A percentile compares a stretch with the other conserved stretches of the same genome.
These are phyloP conservation scores for Diacarnus erythraeanus DNA, from an alignment of 37 sponge, comb jelly and placozoan species.

Conservation along the genomic window DNA sequence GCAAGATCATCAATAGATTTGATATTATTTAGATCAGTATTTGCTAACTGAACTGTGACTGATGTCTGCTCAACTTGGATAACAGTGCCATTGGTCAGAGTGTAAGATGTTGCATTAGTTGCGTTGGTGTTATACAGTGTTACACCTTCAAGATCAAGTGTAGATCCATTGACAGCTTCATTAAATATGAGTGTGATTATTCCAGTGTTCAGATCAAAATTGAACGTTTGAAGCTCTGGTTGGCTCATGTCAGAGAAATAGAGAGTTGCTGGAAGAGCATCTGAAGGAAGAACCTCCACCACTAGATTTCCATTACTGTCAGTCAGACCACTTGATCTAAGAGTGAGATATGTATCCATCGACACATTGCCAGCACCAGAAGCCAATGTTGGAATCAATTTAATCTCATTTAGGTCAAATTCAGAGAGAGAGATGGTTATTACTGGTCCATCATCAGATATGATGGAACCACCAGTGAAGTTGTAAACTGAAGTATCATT, in stretches of 20 bases:
- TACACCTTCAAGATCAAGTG: constrained; percentile 54
- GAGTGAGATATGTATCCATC: constrained; percentile 56
- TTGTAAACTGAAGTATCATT: constrained; percentile 37
- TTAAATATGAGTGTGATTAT: constrained; percentile 66
- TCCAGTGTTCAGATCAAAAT: constrained; percentile 74
- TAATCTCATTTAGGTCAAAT: constrained; percentile 73
- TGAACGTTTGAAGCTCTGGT: constrained; percentile 57
- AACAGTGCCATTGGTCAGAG: constrained; percentile 54
- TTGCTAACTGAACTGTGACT: constrained; percentile 45
- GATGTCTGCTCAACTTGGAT: constrained; percentile 39
- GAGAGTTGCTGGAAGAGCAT: constrained; percentile 26
- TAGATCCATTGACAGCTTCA: constrained; percentile 74
- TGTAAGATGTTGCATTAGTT: constrained; percentile 39
- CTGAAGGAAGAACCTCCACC: not conserved
- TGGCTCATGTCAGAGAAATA: constrained; percentile 69
- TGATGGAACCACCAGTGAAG: constrained; percentile 60
- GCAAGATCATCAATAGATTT: constrained; percentile 66
- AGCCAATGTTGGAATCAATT: constrained; percentile 41
- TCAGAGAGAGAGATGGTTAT: constrained; percentile 48
- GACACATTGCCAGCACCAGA: constrained; percentile 46
- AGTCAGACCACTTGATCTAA: constrained; percentile 42
- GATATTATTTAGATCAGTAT: constrained; percentile 72
- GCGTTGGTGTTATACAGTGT: constrained; percentile 27
- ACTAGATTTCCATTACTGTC: constrained; percentile 77
- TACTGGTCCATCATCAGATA: constrained; percentile 53